Evolutionary conservation across 2,113 vertebrate genomes (phyloP).

Genomic region (Ochotona princeps): DNA sequence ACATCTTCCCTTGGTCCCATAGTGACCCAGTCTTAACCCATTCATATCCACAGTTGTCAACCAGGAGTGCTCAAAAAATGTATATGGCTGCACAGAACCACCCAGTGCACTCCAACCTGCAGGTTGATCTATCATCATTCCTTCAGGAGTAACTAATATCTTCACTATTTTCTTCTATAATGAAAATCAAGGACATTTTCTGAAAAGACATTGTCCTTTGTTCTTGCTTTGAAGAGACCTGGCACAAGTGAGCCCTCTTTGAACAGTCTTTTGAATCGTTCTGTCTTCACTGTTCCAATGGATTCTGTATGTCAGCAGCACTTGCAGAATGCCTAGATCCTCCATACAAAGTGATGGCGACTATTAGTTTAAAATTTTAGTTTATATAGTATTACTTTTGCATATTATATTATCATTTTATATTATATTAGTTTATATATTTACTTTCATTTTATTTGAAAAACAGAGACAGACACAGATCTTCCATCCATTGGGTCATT

Average conservation of each 20-base stretch:
- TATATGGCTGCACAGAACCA: not conserved
- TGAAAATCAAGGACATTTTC: conserved; percentile 42
- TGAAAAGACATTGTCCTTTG: not conserved
- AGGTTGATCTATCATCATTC: not conserved
- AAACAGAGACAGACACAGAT: no score
- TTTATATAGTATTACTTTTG: no score
- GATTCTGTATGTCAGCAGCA: not conserved
- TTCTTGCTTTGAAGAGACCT: conserved; percentile 25
- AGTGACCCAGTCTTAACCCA: not conserved
- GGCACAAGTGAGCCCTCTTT: not conserved
- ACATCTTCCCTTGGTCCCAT: not conserved
- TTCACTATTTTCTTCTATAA: not conserved
- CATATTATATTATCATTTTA: no score
- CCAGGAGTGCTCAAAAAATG: not conserved
- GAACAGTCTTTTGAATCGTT: not conserved
- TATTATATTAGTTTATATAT: no score
- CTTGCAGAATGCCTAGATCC: accelerated
- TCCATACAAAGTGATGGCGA: accelerated
- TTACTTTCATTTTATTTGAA: no score
- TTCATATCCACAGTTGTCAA: not conserved
- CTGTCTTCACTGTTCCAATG: not conserved
- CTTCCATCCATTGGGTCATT: no score
- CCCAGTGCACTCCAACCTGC: not conserved
- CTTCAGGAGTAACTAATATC: not conserved
- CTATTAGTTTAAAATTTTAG: no score